These are phyloP conservation scores for Brachionus sp. DNA, from an alignment of 1,140 invertebrate species.

Conservation along the genomic window DNA sequence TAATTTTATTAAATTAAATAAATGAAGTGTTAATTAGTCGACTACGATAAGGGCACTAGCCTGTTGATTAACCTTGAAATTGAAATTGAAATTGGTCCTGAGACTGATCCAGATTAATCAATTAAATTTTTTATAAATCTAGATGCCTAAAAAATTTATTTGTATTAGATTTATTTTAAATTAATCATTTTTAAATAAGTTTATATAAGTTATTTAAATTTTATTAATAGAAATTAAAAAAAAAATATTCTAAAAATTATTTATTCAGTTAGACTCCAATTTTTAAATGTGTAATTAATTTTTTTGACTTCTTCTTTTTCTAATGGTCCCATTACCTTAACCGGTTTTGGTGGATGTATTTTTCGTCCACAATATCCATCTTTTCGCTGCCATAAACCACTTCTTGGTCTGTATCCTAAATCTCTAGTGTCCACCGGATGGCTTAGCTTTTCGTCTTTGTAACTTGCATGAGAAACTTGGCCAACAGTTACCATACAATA, in stretches of 20 bases:
- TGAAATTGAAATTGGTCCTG: too few species aligned
- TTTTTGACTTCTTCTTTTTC: conserved; percentile 20
- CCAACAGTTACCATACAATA: conserved; percentile 87
- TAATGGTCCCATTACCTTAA: conserved; percentile 42
- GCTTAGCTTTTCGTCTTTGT: conserved; percentile 72
- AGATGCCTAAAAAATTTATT: too few species aligned
- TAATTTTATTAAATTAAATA: too few species aligned
- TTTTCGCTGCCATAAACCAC: conserved; percentile 89
- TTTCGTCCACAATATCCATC: conserved; percentile 81
- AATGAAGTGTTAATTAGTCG: too few species aligned
- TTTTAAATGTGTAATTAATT: conserved; percentile 42
- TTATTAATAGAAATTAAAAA: not conserved
- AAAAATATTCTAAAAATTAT: not conserved
- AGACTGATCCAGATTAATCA: too few species aligned
- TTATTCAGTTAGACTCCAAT: conserved; percentile 43
- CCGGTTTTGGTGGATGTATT: conserved; percentile 63
- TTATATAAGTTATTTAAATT: not conserved
- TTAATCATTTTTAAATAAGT: too few species aligned
- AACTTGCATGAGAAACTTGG: conserved; percentile 75
- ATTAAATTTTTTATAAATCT: too few species aligned
- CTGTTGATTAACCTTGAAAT: too few species aligned
- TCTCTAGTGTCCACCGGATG: conserved; percentile 75
- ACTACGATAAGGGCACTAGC: too few species aligned
- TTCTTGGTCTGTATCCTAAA: conserved; percentile 79
- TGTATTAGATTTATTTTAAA: too few species aligned